Conservation (phyloP, 2,113 vertebrate genomes). For the Carassius gibelio region DNA sequence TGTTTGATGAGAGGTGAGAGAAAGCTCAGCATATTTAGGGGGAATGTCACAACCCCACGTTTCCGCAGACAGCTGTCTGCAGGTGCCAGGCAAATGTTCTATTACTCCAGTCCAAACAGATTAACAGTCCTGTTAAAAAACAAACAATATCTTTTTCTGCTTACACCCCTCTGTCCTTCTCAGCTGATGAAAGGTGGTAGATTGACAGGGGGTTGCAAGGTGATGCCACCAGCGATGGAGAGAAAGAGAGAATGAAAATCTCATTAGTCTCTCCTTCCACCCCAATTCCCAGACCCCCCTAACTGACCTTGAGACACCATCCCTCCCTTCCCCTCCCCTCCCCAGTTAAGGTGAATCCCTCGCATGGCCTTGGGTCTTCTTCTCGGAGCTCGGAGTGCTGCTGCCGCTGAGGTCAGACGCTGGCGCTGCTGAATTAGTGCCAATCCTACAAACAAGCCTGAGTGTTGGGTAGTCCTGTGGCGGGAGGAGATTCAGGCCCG, state of each 20-base stretch:
- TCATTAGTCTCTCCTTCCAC: conserved; percentile 73
- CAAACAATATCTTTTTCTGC: conserved; percentile 67
- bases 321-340: neutral
- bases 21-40: conserved; percentile 99
- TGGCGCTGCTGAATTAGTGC: conserved; percentile 51
- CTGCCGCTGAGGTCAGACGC: conserved; percentile 27
- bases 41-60: conserved; percentile 89
- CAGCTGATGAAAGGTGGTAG: conserved; percentile 53
- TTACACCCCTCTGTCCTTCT: conserved; percentile 13
- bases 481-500: conserved; percentile 46
- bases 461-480: conserved; percentile 44
- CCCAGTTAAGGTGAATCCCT: conserved; percentile 37
- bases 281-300: conserved; percentile 69
- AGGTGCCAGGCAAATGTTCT: conserved; percentile 77
- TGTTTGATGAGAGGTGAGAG: conserved; percentile 99
- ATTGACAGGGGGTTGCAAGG: conserved; percentile 69
- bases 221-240: conserved; percentile 68
- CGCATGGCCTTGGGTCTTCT: conserved; percentile 43
- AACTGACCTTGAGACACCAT: conserved; percentile 72
- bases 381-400: conserved; percentile 17
- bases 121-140: conserved; percentile 74
- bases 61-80: conserved; percentile 82
- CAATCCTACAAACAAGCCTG: conserved; percentile 45
- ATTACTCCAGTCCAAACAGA: conserved; percentile 79
- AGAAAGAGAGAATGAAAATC: conserved; percentile 68